Evolutionary conservation across 1,140 invertebrate species (phyloP), one percentile per base, ranked within the genome.

Genomic region (Pantala flavescens): DNA sequence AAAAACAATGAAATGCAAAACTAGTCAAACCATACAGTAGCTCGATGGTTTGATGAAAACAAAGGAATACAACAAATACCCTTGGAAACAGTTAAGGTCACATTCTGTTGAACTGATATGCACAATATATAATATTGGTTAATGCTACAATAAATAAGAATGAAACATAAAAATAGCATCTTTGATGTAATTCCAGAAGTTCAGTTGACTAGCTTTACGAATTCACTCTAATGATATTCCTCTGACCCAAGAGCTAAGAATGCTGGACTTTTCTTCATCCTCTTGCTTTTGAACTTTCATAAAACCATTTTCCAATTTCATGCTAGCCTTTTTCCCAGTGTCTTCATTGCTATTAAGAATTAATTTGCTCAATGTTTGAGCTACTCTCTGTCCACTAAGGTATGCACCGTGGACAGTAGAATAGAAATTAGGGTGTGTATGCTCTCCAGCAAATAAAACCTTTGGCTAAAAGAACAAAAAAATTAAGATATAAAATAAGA

Each of bases 361-460:
- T 21, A 63, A 3, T 21, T 63, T 63, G 24, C 93, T 78, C 12
- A 95, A 79, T 36, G 87, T 82, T 81, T 94, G 90, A 16, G 95
- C 94, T 55, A 93, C 93, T n/a, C 89, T 88, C 79, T 93, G 86
- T 1, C 96, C 95, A 55, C 91, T 94, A 24, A 97, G 84, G 80
- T 94, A 95, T 7, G 95, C 96, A 12, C 96, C 96, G 81, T 98
- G 95, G 24, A 95, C 95, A 7, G 95, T 98, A 23, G 95, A 97
- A 82, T 96, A 98, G 82, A 96, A 97, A 79, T 89, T 92, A 78
- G 90, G 90, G 84, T 98, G 95, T 7, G 95, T 97, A 77, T 97
- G 95, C 85, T 98, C 95, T 23, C 96, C 95, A 76, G 94, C 95
- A 87, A 97, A 97, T 75, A 94, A 82, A 75, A 96, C 81, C n/a